A percentile compares a stretch with the other conserved stretches of the same genome.
These are phyloP conservation scores for Eurystomus glaucurus DNA, from an alignment of 2,797 vertebrate species.

Conservation along the genomic window DNA sequence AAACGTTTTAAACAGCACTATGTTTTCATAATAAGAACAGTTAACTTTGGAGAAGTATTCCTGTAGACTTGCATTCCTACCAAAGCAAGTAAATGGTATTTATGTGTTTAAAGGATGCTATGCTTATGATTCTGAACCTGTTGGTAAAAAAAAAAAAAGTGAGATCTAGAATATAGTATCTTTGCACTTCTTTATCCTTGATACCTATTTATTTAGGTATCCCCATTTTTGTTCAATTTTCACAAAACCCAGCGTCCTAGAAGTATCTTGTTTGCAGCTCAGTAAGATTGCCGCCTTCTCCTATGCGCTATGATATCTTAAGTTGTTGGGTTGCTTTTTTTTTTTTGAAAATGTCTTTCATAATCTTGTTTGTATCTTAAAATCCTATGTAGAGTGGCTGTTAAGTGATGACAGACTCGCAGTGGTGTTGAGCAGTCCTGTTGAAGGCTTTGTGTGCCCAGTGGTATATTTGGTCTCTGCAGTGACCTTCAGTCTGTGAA, in stretches of 20 bases:
- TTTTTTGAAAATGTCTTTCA: neutral
- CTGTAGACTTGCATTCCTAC: neutral
- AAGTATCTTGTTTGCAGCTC: neutral
- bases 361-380: neutral
- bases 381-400: rapidly evolving
- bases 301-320: neutral
- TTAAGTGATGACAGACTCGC: neutral
- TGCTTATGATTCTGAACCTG: neutral
- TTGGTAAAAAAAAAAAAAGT: neutral
- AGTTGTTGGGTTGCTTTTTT: neutral
- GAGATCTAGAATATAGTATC: neutral
- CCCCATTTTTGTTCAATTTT: neutral
- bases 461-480: rapidly evolving
- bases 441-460: neutral
- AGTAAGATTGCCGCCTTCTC: neutral
- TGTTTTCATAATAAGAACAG: neutral
- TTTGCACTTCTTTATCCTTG: neutral
- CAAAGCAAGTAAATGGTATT: neutral
- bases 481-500: neutral
- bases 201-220: neutral
- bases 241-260: neutral
- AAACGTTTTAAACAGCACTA: neutral
- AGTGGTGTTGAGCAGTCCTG: neutral
- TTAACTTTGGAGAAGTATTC: neutral
- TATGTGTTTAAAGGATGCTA: neutral